Base-by-base conservation (phyloP, 2,113 vertebrate species). In the Microtus richardsoni region DNA sequence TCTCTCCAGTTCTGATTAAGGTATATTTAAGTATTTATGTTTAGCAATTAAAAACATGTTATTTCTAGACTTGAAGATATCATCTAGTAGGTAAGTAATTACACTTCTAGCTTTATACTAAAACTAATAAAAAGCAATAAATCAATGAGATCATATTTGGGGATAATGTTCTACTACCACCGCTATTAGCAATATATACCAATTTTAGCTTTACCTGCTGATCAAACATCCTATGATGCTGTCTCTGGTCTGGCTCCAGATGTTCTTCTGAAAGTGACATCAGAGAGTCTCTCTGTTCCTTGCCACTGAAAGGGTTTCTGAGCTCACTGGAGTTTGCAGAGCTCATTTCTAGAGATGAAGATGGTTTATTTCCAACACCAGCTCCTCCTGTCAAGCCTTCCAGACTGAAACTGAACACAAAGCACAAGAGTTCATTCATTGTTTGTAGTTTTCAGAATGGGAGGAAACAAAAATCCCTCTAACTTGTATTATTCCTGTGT, bases 251-350 rank as follows among this genome's bases (percentile, higher is more conserved):
- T 0, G 98, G 98, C 88, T 99, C 99, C 91, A 98, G 98, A 87
- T 99, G 99, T 92, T 99, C 99, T 98, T 99, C 99, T 0, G 98
- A 98, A 68, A 99, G 99, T 1, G 99, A 99, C 62, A 99, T 98
- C 91, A 99, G 95, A 2, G 99, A 99, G n/a, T 98, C 99, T 0
- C 98, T 98, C 2, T 99, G 98, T 8, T 99, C 99, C 28, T 98
- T 98, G 64, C 98, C 98, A 79, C 98, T 90, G 16, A 98, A 96
- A 0, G 97, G 89, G 39, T 97, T 97, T 64, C 98, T 97, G 52
- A 98, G 98, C 17, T 99, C 98, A 93, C 98, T 98, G 82, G 97
- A 83, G 73, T 94, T 93, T 73, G 97, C 92, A 79, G 98, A 97
- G 92, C 97, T 95, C 3, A 96, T 89, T 66, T 98, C 98, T 64